Base-by-base conservation (phyloP, 2,113 vertebrate species). In the Nothobranchius furzeri region DNA sequence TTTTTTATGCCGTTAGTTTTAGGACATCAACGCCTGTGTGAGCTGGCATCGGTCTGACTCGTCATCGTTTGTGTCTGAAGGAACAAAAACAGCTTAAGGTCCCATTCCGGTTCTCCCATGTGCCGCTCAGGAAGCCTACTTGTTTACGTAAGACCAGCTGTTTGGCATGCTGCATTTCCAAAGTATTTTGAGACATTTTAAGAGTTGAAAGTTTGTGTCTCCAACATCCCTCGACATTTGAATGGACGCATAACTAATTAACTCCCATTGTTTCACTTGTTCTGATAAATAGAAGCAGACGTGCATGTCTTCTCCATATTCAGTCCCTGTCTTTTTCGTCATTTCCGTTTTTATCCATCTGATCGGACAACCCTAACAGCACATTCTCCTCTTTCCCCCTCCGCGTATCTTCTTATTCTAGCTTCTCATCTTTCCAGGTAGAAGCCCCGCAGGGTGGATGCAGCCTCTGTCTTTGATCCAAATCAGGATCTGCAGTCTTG, bases 341-440 rank as follows among this genome's bases (percentile, higher is more conserved):
- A 45, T 71, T 10, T 40, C 36, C 49, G 35, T 17, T 36, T 36
- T 17, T 42, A 17, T 3, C 14, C 53, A 17, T 76, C 73, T 70
- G 61, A 60, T 87, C 51, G 40, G 63, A 52, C 58, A 47, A 17
- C 15, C 45, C 56, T 73, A 73, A 79, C 62, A 52, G 54, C 45
- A 45, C 30, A 62, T 50, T 68, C 64, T 53, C 61, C 64, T 53
- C 61, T 60, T 60, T 46, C 64, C 46, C 20, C 25, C 7, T 25
- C 61, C 51, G 4, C 30, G n/a, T 60, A 66, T 81, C 72, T 51
- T 63, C 61, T 66, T 64, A 61, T 64, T 78, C 56, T 76, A 57
- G 45, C 71, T 67, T 64, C 61, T 84, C 71, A 66, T 82, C 83
- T 80, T 68, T 63, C 67, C 72, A 72, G 70, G 64, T 67, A 57